Conservation (phyloP, 2,797 vertebrate species). For the Chlorospingus semifuscus region DNA sequence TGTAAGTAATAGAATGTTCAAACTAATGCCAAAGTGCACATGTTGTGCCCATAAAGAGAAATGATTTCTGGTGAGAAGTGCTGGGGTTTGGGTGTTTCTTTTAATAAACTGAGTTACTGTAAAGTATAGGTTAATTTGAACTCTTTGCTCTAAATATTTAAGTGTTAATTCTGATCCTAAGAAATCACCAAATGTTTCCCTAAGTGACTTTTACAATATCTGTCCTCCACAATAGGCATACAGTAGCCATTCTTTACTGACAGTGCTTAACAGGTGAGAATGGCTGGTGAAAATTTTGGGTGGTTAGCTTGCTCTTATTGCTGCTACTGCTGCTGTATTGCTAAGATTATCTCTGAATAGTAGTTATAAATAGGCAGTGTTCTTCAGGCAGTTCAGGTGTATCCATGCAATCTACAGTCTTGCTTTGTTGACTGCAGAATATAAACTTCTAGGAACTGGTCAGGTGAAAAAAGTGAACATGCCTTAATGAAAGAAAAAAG, state of each 20-base stretch:
- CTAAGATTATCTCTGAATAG: neutral
- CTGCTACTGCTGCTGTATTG: neutral
- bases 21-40: neutral
- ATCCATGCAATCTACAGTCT: neutral
- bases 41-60: neutral
- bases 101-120: neutral
- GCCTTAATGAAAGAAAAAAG: neutral
- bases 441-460: neutral
- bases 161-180: neutral
- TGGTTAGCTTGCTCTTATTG: neutral
- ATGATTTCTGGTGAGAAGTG: neutral
- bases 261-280: neutral
- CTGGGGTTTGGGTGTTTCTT: neutral
- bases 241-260: neutral
- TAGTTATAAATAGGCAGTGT: neutral
- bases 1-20: neutral
- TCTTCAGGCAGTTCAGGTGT: neutral
- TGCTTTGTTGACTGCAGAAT: neutral
- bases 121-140: neutral
- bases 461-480: neutral
- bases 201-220: neutral
- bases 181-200: neutral
- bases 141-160: neutral
- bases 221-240: neutral
- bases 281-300: neutral